Percentiles rank a stretch among this genome's conserved stretches.
phyloP scores from a whole-genome alignment of 2,888 invertebrate species.

The Ferrisia virgata region DNA sequence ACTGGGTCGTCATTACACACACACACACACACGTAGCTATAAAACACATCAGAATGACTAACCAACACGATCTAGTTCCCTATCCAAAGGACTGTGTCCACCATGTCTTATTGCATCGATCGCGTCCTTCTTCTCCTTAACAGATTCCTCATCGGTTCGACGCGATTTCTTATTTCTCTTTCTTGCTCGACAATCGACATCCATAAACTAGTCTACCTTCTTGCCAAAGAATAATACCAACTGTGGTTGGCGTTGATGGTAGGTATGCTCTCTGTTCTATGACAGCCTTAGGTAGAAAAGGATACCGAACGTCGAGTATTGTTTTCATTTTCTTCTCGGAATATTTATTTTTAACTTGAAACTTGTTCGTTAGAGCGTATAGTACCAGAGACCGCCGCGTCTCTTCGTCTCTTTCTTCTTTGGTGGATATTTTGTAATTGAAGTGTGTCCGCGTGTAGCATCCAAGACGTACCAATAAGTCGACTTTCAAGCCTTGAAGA shows the following conservation, averaged over 20 bases:
- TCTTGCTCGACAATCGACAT: not conserved
- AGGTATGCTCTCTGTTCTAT: not conserved
- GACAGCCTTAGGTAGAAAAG: conserved; percentile 1
- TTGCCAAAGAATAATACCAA: not conserved
- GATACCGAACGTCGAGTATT: not conserved
- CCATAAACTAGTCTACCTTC: conserved; percentile 2
- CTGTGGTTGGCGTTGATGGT: not conserved
- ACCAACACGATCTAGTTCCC: not conserved
- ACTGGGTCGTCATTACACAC: not conserved
- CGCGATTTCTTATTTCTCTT: not conserved
- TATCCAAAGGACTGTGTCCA: not conserved
- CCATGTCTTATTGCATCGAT: too few relatives aligned
- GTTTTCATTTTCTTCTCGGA: not conserved
- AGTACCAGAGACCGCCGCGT: too few relatives aligned
- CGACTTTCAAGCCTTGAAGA: not conserved
- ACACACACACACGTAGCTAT: not conserved
- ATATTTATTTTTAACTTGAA: conserved; percentile 2
- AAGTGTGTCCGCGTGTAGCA: not conserved
- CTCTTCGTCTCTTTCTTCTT: not conserved
- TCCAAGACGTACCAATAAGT: not conserved
- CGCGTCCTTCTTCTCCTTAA: not conserved
- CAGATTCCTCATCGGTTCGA: not conserved
- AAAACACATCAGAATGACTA: not conserved
- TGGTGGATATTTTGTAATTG: not conserved
- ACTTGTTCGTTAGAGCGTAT: not conserved